Percentiles rank a stretch among this genome's conserved stretches.
phyloP scores from a whole-genome alignment of 2,797 vertebrate species.

The Anguilla marmorata region DNA sequence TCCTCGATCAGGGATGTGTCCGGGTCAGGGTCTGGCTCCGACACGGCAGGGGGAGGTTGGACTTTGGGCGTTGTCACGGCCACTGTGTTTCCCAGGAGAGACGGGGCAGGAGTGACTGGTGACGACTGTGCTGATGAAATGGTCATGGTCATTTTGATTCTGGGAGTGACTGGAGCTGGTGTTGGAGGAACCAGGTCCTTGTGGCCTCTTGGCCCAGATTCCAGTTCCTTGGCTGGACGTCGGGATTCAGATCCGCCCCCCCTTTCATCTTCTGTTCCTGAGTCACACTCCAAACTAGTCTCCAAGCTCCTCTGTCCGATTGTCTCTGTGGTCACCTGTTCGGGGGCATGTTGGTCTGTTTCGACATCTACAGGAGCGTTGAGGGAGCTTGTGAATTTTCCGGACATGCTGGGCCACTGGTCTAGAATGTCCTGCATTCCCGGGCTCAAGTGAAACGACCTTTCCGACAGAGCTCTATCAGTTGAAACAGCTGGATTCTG shows the following conservation, averaged over 20 bases:
- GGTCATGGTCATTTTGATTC: slow-evolving; percentile 63
- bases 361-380: slow-evolving; percentile 29
- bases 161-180: slow-evolving; percentile 70
- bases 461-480: slow-evolving; percentile 48
- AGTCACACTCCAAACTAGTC: background rate
- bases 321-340: background rate
- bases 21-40: slow-evolving; percentile 44
- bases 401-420: slow-evolving; percentile 78
- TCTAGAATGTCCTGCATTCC: slow-evolving; percentile 87
- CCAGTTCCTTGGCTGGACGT: slow-evolving; percentile 40
- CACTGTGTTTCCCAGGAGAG: slow-evolving; percentile 44
- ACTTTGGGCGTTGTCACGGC: slow-evolving; percentile 31
- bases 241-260: slow-evolving; percentile 5
- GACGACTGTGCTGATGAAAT: slow-evolving; percentile 60
- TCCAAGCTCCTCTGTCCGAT: background rate
- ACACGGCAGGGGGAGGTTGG: slow-evolving; percentile 12
- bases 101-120: slow-evolving; percentile 11
- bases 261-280: slow-evolving; percentile 38
- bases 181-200: slow-evolving; percentile 78
- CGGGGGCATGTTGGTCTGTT: background rate
- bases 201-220: slow-evolving; percentile 57
- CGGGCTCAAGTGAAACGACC: slow-evolving; percentile 77
- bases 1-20: slow-evolving; percentile 58
- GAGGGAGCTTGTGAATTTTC: slow-evolving; percentile 53
- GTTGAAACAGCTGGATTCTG: slow-evolving; percentile 16